Conservation (phyloP, 2,888 invertebrate species). For the Galeruca laticollis region DNA sequence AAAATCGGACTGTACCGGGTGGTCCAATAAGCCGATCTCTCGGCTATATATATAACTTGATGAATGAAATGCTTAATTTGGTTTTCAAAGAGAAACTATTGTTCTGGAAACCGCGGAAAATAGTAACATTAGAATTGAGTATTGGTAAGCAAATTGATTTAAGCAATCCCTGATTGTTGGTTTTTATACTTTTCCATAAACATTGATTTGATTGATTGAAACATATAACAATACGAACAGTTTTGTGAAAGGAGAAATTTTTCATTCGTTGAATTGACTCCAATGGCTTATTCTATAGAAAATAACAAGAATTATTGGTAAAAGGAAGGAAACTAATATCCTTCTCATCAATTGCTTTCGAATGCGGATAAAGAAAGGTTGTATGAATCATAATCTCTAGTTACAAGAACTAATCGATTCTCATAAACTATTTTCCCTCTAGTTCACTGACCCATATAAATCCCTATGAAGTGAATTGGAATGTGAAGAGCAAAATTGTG, state of each 20-base stretch:
- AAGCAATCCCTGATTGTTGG: neutral
- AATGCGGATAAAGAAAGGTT: neutral
- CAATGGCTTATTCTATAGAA: no score
- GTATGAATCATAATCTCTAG: neutral
- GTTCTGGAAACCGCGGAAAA: no score
- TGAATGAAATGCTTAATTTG: no score
- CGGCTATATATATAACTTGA: no score
- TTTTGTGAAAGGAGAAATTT: no score
- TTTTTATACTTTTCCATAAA: neutral
- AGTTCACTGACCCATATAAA: slow-evolving; percentile 16
- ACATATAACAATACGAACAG: no score
- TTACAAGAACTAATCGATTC: neutral
- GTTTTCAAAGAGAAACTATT: no score
- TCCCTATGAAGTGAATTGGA: slow-evolving; percentile 10
- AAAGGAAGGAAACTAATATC: neutral
- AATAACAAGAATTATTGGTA: neutral
- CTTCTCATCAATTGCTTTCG: neutral
- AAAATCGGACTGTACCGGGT: no score
- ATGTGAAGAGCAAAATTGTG: slow-evolving; percentile 14
- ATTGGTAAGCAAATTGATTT: no score
- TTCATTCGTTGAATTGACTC: no score
- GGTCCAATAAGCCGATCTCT: no score
- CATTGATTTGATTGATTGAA: neutral
- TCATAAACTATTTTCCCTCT: neutral
- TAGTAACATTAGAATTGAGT: no score